phyloP scores from a whole-genome alignment of 2,113 vertebrate species.

The Gobiocypris rarus region DNA sequence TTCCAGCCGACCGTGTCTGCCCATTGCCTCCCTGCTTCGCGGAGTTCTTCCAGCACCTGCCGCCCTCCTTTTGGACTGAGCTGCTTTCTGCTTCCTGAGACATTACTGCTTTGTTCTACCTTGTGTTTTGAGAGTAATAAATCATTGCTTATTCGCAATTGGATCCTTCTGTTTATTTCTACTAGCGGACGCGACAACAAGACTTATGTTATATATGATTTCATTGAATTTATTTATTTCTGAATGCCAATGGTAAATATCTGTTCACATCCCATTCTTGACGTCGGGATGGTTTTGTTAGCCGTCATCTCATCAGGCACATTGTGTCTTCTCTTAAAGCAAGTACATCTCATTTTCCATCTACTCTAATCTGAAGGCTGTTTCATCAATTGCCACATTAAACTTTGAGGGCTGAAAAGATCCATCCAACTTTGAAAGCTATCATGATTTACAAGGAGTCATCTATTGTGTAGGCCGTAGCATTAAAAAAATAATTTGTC shows the following conservation, averaged over 20 bases:
- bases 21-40: no score
- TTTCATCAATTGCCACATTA: conserved; percentile 25
- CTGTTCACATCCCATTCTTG: neutral
- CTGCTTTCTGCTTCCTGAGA: no score
- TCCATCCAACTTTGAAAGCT: conserved; percentile 16
- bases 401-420: conserved; percentile 11
- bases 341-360: neutral
- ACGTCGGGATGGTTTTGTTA: neutral
- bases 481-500: conserved; percentile 6
- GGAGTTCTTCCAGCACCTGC: no score
- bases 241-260: neutral
- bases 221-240: neutral
- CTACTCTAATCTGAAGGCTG: conserved; percentile 12
- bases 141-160: no score
- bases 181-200: no score
- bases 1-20: no score
- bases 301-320: neutral
- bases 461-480: neutral
- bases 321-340: neutral
- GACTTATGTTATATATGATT: no score
- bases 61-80: no score
- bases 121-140: no score
- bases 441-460: neutral
- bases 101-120: no score
- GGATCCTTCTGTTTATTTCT: no score